These are phyloP conservation scores for Spilosoma lubricipeda DNA, from an alignment of 2,888 invertebrate genomes.

Conservation along the genomic window DNA sequence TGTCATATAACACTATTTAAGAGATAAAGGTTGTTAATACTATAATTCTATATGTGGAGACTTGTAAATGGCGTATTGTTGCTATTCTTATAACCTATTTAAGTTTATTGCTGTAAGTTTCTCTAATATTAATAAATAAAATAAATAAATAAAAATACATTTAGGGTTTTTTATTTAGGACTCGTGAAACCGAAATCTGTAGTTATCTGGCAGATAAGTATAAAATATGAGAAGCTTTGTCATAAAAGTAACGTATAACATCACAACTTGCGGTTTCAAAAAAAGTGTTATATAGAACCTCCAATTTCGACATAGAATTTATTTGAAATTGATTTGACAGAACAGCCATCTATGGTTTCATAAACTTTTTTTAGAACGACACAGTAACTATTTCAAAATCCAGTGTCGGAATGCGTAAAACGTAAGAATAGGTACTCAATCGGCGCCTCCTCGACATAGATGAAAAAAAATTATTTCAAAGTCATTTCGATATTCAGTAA, in stretches of 20 bases:
- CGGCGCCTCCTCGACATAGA: constrained; percentile 49
- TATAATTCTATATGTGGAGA: no score
- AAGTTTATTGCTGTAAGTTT: no score
- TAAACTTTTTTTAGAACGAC: constrained; percentile 8
- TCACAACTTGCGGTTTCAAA: background rate
- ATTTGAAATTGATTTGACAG: background rate
- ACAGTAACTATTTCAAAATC: constrained; percentile 31
- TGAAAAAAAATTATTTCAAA: constrained; percentile 63
- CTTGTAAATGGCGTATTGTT: no score
- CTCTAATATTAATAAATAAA: no score
- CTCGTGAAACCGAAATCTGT: no score
- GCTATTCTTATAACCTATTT: no score
- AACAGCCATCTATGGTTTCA: background rate
- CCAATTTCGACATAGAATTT: background rate
- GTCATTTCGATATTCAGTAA: constrained; percentile 69
- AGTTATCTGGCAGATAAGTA: no score
- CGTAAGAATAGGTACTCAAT: constrained; percentile 43
- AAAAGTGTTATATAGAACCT: background rate
- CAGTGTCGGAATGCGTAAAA: constrained; percentile 46
- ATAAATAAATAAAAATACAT: no score
- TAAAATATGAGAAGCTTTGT: background rate
- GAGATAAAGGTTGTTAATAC: no score
- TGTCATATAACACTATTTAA: no score
- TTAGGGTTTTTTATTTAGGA: no score
- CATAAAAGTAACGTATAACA: background rate